Evolutionary conservation across 2,888 invertebrate species (phyloP).

Genomic region (Drosophila cognata): DNA sequence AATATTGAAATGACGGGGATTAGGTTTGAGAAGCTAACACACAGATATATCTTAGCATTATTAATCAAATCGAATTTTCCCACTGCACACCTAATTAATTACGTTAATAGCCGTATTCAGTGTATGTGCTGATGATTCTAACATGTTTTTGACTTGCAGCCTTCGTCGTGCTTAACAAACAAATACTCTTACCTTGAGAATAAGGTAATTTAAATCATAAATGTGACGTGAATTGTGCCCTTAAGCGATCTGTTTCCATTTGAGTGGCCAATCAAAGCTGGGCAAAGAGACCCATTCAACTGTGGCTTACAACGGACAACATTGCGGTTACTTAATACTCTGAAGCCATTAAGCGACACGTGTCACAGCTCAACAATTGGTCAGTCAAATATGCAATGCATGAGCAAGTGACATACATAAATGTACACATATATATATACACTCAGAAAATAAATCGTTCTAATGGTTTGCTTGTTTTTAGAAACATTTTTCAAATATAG

Average conservation of each 20-base stretch:
- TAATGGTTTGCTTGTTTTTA: background rate
- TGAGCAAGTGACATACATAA: background rate
- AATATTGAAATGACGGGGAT: background rate
- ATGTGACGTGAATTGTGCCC: conserved; percentile 11
- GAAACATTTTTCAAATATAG: background rate
- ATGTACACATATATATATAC: background rate
- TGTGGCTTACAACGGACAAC: conserved; percentile 19
- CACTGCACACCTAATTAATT: background rate
- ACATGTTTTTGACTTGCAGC: background rate
- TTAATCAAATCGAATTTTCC: background rate
- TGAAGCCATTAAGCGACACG: conserved; percentile 42
- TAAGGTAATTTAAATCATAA: conserved; percentile 5
- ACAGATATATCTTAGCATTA: background rate
- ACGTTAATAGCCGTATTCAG: background rate
- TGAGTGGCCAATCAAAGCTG: conserved; percentile 25
- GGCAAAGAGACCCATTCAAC: conserved; percentile 21
- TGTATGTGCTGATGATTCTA: background rate
- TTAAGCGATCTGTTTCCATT: conserved; percentile 21
- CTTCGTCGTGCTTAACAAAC: background rate
- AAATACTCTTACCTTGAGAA: conserved; percentile 2
- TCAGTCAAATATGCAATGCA: conserved; percentile 7
- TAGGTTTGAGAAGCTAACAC: background rate
- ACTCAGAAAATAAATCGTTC: background rate
- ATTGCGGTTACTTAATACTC: conserved; percentile 43
- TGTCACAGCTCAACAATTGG: conserved; percentile 33